Evolutionary conservation across 2,888 invertebrate species (phyloP).

Genomic region (Platycheirus rosarum): DNA sequence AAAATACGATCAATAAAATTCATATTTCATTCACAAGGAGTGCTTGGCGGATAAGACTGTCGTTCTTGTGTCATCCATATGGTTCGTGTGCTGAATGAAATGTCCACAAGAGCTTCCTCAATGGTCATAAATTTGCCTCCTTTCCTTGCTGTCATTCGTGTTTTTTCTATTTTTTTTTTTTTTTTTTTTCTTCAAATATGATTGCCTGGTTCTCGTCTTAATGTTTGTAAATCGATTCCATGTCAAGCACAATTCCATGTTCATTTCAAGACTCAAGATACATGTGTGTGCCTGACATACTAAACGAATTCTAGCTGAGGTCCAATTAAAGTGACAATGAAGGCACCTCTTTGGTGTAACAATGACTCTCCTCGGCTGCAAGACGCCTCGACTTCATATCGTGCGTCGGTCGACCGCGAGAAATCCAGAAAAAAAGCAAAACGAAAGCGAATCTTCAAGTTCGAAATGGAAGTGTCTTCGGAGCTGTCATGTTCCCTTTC

Average conservation of each 20-base stretch:
- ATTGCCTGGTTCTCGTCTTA: slow-evolving; percentile 23
- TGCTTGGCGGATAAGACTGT: slow-evolving; percentile 15
- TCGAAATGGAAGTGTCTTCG: slow-evolving; percentile 31
- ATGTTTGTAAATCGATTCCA: slow-evolving; percentile 45
- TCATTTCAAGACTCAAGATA: slow-evolving; percentile 43
- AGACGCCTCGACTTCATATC: background rate
- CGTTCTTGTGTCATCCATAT: slow-evolving; percentile 35
- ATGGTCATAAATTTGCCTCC: slow-evolving; percentile 58
- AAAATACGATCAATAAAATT: slow-evolving; percentile 61
- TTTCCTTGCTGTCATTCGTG: slow-evolving; percentile 12
- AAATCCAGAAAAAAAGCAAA: slow-evolving; percentile 15
- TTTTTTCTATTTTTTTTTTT: slow-evolving; percentile 2
- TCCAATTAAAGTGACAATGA: slow-evolving; percentile 37
- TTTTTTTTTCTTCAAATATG: background rate
- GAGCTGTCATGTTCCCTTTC: slow-evolving; percentile 25
- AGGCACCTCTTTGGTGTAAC: slow-evolving; percentile 19
- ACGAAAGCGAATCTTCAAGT: slow-evolving; percentile 45
- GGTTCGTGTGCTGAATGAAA: slow-evolving; percentile 63
- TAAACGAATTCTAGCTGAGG: slow-evolving; percentile 23
- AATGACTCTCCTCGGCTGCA: slow-evolving; percentile 4
- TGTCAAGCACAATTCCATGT: slow-evolving; percentile 59
- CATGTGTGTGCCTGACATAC: slow-evolving; percentile 48
- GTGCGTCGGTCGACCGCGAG: background rate
- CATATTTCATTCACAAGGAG: slow-evolving; percentile 60
- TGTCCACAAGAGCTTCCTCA: slow-evolving; percentile 62